Percentiles rank a stretch among this genome's conserved stretches.
These are phyloP conservation scores for Amazona vittata DNA, from an alignment of 2,113 vertebrate species.

Conservation along the genomic window DNA sequence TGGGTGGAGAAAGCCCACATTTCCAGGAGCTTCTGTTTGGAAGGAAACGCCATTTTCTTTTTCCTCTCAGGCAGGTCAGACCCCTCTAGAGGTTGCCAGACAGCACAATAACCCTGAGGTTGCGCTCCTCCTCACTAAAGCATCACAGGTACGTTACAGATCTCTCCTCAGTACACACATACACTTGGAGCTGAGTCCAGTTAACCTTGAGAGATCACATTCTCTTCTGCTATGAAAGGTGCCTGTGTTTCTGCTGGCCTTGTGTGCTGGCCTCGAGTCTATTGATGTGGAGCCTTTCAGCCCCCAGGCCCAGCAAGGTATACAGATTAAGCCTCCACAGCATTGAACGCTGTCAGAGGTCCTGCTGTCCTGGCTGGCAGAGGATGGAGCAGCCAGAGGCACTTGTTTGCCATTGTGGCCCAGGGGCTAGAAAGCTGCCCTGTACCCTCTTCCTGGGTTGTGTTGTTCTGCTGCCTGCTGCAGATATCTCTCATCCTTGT, in stretches of 20 bases:
- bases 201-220: not conserved
- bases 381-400: not conserved
- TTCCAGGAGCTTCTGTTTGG: not conserved
- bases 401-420: not conserved
- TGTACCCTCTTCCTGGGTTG: not conserved
- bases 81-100: conserved; percentile 90
- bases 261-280: not conserved
- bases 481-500: not conserved
- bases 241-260: not conserved
- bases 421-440: not conserved
- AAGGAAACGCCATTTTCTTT: not conserved
- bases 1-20: not conserved
- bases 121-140: conserved; percentile 92
- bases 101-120: conserved; percentile 91
- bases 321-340: not conserved
- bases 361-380: not conserved
- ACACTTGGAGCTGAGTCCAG: not conserved
- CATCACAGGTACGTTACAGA: conserved; percentile 83
- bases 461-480: not conserved
- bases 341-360: not conserved
- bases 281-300: not conserved
- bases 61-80: conserved; percentile 84
- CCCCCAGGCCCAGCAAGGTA: not conserved
- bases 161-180: not conserved
- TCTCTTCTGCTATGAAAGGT: not conserved